phyloP scores from a whole-genome alignment of 2,888 invertebrate species.

The Cactoblastis cactorum region DNA sequence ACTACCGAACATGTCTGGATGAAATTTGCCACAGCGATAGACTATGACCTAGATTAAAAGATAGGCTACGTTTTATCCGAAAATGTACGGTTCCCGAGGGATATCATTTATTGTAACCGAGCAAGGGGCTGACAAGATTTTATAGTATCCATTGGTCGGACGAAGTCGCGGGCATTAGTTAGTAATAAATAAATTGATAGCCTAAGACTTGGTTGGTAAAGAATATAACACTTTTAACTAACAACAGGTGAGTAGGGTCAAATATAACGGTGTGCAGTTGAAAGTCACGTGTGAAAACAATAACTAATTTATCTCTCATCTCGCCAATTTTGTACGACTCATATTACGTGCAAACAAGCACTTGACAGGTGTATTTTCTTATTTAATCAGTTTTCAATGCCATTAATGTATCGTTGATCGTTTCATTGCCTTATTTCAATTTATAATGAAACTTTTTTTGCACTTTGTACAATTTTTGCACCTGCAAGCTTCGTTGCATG shows the following conservation, averaged over 20 bases:
- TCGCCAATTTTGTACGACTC: not conserved
- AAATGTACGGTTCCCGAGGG: no score
- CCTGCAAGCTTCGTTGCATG: not conserved
- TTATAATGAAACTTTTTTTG: not conserved
- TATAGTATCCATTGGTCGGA: no score
- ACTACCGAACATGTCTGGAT: no score
- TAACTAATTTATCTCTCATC: slow-evolving; percentile 1
- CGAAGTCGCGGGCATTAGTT: no score
- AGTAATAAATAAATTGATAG: no score
- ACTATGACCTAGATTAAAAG: no score
- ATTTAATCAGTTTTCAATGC: not conserved
- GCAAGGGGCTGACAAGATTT: no score
- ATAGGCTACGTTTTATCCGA: no score
- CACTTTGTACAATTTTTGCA: not conserved
- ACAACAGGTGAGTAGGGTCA: slow-evolving; percentile 3
- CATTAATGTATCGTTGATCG: not conserved
- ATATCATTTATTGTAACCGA: no score
- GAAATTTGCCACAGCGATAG: no score
- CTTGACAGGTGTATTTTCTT: not conserved
- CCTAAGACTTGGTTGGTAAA: not conserved
- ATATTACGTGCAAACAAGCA: not conserved
- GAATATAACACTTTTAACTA: not conserved
- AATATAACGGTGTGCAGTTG: not conserved
- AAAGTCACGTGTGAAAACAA: slow-evolving; percentile 4
- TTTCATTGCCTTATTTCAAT: slow-evolving; percentile 1